Evolutionary conservation across 2,797 vertebrate genomes (phyloP).

Genomic region (Argentina silus): DNA sequence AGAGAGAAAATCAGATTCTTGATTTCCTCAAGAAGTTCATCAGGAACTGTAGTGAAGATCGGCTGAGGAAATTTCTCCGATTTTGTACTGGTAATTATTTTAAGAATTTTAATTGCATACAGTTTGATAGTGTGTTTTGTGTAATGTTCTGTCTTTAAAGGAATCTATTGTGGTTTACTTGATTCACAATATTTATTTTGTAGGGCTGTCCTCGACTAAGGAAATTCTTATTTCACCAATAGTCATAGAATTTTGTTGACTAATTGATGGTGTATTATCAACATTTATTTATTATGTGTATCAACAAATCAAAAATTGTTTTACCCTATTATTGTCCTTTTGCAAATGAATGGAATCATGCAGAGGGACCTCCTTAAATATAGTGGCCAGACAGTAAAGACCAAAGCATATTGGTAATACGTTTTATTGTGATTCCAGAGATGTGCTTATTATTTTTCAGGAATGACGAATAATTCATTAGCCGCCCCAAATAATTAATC

Average conservation of each 20-base stretch:
- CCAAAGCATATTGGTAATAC: too few relatives aligned
- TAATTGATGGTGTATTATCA: not conserved
- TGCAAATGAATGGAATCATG: too few relatives aligned
- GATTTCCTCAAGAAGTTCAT: conserved; percentile 29
- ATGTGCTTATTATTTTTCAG: not conserved
- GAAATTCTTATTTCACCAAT: too few relatives aligned
- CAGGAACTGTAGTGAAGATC: conserved; percentile 4
- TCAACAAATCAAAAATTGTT: not conserved
- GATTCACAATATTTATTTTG: too few relatives aligned
- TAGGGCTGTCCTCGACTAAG: too few relatives aligned
- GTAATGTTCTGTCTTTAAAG: too few relatives aligned
- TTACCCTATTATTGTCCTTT: not conserved
- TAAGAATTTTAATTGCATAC: not conserved
- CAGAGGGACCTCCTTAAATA: too few relatives aligned
- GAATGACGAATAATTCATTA: not conserved
- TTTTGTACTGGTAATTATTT: conserved; percentile 29
- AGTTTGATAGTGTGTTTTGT: too few relatives aligned
- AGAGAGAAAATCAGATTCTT: conserved; percentile 17
- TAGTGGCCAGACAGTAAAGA: not conserved
- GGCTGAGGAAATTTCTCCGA: conserved; percentile 13
- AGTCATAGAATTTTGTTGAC: not conserved
- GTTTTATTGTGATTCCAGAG: too few relatives aligned
- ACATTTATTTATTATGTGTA: too few relatives aligned
- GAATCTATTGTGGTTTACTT: too few relatives aligned
- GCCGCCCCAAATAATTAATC: too few relatives aligned